Base-by-base conservation (phyloP, 2,797 vertebrate species). In the Lindbergichthys nudifrons region DNA sequence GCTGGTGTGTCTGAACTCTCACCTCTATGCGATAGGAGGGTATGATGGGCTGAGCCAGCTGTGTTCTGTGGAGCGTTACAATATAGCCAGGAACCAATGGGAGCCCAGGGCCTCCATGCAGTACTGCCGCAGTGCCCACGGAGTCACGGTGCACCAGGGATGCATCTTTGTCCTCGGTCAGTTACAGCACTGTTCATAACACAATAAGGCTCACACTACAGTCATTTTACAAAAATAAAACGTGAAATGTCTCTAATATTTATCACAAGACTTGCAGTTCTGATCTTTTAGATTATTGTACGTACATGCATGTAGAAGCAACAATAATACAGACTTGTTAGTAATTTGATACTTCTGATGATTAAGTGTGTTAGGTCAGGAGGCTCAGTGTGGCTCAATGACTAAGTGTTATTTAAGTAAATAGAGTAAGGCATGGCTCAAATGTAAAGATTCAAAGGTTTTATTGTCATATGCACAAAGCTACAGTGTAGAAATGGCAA, bases 1-100 rank as follows among this genome's bases (percentile, higher is more conserved):
- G 2, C 56, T 96, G 77, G 95, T 92, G 62, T 91, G 93, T 52
- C 6, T 96, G 77, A 94, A 94, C 87, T 82, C 81, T 1, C 86
- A 91, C 83, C 90, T 96, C 73, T 96, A 94, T 4, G 95, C 94
- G 1, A 79, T 95, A 18, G 96, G 96, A 39, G 96, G 96, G 2
- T 96, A 95, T 10, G 93, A 96, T 39, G 96, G 96, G 13, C 89
- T 21, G 72, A 87, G 39, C 53, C 96, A 96, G 88, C 92, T 96
- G 59, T 85, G 86, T 57, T 89, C 92, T 0, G 85, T 93, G 88
- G 96, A 96, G 83, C 89, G 95, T 12, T 96, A 96, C 86, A 95
- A 92, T 5, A 69, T 91, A 5, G 48, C 81, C 66, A 88, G 84
- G 74, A 93, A 95, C 53, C 52, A 71, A 1, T 96, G 96, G 96